A percentile compares a stretch with the other conserved stretches of the same genome.
These are phyloP conservation scores for Orthosia cruda DNA, from an alignment of 2,888 invertebrate species.

Conservation along the genomic window DNA sequence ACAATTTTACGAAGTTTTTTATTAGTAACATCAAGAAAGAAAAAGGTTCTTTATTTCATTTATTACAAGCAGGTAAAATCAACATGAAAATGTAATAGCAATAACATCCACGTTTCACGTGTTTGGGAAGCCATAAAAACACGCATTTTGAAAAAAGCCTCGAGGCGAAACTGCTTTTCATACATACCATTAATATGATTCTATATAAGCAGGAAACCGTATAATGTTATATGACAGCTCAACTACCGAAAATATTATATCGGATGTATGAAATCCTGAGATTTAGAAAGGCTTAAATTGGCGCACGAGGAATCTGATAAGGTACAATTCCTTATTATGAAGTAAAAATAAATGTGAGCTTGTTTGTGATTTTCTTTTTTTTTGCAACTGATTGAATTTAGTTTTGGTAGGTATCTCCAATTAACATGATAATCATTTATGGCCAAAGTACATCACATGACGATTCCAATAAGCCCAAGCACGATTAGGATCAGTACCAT, in stretches of 20 bases:
- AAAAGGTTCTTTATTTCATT: background rate
- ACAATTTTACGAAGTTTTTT: too few species aligned
- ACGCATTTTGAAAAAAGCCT: too few species aligned
- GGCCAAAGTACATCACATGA: too few species aligned
- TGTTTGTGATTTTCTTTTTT: background rate
- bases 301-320: background rate
- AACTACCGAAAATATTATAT: conserved; percentile 34
- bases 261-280: conserved; percentile 8
- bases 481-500: too few species aligned
- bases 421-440: too few species aligned
- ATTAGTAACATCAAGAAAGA: background rate
- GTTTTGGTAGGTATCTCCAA: too few species aligned
- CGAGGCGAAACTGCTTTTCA: too few species aligned
- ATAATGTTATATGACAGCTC: conserved; percentile 38
- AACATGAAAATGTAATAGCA: too few species aligned
- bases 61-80: background rate
- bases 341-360: background rate
- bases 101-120: too few species aligned
- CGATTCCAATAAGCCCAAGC: too few species aligned
- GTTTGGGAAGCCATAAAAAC: too few species aligned
- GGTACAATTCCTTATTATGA: background rate
- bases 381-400: too few species aligned
- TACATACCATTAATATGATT: conserved; percentile 28
- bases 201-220: conserved; percentile 21
- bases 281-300: conserved; percentile 25